Evolutionary conservation across 2,888 invertebrate species (phyloP), one percentile per base, ranked within the genome.

Genomic region (Sinotaia quadrata): DNA sequence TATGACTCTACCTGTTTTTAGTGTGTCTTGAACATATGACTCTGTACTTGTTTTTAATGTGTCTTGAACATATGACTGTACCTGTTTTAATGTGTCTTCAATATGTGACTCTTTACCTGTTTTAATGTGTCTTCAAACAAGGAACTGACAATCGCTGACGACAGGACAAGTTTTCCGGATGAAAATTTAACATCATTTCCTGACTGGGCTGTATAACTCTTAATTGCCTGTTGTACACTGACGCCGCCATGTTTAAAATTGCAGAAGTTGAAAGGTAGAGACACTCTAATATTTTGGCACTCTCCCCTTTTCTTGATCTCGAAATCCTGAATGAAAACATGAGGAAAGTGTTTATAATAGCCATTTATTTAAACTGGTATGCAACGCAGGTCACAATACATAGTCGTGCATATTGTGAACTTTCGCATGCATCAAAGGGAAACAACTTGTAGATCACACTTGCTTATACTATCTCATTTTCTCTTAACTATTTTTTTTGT

Each of bases 291-390:
- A 67, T 80, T 82, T 7, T 82, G 83, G 67, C 81, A 79, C 52
- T 84, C 83, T 3, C 84, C 82, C 12, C 83, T 74, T 69, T 84
- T 84, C 72, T 82, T 83, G 29, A 84, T 82, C 69, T 84, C 84
- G 67, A 84, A 84, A 63, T 84, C 84, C 73, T 83, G 81, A 31
- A 41, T 18, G 18, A 57, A 15, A 15, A 8, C 18, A 47, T 7
- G 47, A 47, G 7, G 18, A 2, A n/a, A 4, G 12, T 12, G 1
- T 47, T 47, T 47, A 47, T 21, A 7, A n/a, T n/a, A n/a, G n/a
- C n/a, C n/a, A n/a, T n/a, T n/a, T n/a, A n/a, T n/a, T n/a, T n/a
- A n/a, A n/a, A n/a, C n/a, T n/a, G n/a, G n/a, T n/a, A n/a, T n/a
- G n/a, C n/a, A n/a, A n/a, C n/a, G n/a, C n/a, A n/a, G n/a, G n/a